Evolutionary conservation across 2,888 invertebrate species (phyloP).

Genomic region (Octonoba sinensis): DNA sequence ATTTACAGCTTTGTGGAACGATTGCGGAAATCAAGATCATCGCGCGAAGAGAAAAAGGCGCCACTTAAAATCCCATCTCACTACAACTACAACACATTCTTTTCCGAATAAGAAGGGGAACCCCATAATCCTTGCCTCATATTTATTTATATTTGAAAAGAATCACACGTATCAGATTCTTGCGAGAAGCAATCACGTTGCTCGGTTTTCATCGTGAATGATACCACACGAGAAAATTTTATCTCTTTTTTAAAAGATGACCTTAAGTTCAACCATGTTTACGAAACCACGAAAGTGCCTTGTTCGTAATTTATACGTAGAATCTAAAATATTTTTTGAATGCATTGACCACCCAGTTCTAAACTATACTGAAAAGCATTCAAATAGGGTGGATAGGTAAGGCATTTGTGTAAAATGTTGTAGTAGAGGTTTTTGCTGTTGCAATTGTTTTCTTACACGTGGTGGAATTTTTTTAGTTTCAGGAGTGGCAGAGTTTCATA

Average conservation of each 20-base stretch:
- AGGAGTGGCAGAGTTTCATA: no score
- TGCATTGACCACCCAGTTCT: no score
- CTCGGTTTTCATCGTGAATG: slow-evolving; percentile 24
- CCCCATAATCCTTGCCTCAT: slow-evolving; percentile 12
- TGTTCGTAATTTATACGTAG: not conserved
- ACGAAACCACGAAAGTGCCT: not conserved
- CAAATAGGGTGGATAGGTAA: no score
- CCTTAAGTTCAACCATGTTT: slow-evolving; percentile 2
- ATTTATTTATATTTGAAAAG: slow-evolving; percentile 40
- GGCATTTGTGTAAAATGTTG: no score
- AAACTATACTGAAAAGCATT: no score
- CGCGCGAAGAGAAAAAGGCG: slow-evolving; percentile 6
- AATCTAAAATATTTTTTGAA: no score
- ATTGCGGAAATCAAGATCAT: slow-evolving; percentile 20
- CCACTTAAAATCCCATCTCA: slow-evolving; percentile 37
- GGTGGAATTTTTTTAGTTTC: no score
- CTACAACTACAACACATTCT: not conserved
- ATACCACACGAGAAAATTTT: slow-evolving; percentile 26
- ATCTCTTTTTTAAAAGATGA: slow-evolving; percentile 27
- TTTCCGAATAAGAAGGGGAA: not conserved
- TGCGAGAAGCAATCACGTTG: slow-evolving; percentile 19
- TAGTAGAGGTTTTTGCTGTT: no score
- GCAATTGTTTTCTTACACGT: no score
- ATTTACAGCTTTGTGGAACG: no score
- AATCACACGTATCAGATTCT: slow-evolving; percentile 35